Evolutionary conservation across 2,888 invertebrate genomes (phyloP).

Genomic region (Balanococcus diminutus): DNA sequence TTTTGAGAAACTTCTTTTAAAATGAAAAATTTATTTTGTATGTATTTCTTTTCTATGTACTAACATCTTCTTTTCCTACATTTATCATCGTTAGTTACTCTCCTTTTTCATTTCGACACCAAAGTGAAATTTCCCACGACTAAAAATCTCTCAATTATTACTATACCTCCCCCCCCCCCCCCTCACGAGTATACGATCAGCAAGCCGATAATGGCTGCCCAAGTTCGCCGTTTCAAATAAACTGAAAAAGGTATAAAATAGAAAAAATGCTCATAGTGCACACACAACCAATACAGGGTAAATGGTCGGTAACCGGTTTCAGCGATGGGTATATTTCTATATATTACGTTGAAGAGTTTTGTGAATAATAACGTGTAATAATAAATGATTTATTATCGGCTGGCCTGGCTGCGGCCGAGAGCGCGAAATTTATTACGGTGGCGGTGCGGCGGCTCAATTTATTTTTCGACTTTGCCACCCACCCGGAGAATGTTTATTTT

Average conservation of each 20-base stretch:
- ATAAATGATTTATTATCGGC: conserved; percentile 45
- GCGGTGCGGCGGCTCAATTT: conserved; percentile 35
- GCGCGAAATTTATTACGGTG: conserved; percentile 30
- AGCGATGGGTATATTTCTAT: not conserved
- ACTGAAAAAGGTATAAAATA: not conserved
- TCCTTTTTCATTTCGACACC: too few species aligned
- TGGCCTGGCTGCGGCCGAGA: not conserved
- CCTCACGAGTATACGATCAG: not conserved
- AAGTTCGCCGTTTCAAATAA: not conserved
- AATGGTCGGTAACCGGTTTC: not conserved
- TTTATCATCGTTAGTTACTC: too few species aligned
- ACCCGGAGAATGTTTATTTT: conserved; percentile 30
- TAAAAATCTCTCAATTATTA: not conserved
- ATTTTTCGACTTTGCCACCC: conserved; percentile 48
- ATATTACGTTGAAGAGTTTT: not conserved
- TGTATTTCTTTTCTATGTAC: too few species aligned
- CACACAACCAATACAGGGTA: not conserved
- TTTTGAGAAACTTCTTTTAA: too few species aligned
- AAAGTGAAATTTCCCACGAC: not conserved
- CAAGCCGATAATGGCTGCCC: not conserved
- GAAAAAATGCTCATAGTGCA: not conserved
- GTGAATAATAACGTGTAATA: conserved; percentile 49
- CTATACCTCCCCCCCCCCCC: not conserved
- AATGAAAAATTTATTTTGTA: too few species aligned
- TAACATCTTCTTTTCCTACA: too few species aligned